Base-by-base conservation (phyloP, 2,888 invertebrate genomes). In the Nemurella pictetii region DNA sequence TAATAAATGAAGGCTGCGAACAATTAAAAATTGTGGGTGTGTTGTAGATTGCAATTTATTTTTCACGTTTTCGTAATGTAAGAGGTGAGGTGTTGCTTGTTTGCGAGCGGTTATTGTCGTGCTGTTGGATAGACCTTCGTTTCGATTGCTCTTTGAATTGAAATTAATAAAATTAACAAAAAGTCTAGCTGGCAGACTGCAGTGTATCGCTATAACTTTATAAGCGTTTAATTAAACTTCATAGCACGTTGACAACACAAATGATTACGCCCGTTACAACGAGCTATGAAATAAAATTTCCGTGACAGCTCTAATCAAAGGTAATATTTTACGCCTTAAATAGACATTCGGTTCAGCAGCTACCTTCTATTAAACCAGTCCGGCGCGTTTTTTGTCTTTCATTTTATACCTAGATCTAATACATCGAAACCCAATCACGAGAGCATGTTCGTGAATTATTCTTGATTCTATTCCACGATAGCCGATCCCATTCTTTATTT, bases 401-500 rank as follows among this genome's bases (percentile, higher is more conserved):
- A 2, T 78, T 78, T 28, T 78, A 4, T 30, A n/a, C 30, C 28
- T 20, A 28, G 28, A 29, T 29, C 28, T 78, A 29, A n/a, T 27
- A 29, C 30, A 29, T 27, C n/a, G 78, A 78, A 78, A 29, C 78
- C 26, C 78, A 29, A 78, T 78, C 78, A n/a, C 9, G n/a, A 5
- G 78, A 78, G n/a, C 78, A 78, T 29, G 30, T 78, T 27, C n/a
- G n/a, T 30, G 28, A 27, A 30, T 30, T n/a, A 30, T 78, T 28
- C 28, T 30, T 30, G 30, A 29, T 78, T 28, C 78, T 30, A 78
- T 30, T 78, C 30, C 78, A 78, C 30, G 78, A 78, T 78, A 78
- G 78, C 30, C 78, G 30, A 75, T 75, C 75, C 75, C 75, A 78
- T 78, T 78, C 78, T 78, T 78, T 78, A 78, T 78, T 78, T 30